Conservation (phyloP, 2,888 invertebrate species). For the Nephrotoma guestfalica region DNA sequence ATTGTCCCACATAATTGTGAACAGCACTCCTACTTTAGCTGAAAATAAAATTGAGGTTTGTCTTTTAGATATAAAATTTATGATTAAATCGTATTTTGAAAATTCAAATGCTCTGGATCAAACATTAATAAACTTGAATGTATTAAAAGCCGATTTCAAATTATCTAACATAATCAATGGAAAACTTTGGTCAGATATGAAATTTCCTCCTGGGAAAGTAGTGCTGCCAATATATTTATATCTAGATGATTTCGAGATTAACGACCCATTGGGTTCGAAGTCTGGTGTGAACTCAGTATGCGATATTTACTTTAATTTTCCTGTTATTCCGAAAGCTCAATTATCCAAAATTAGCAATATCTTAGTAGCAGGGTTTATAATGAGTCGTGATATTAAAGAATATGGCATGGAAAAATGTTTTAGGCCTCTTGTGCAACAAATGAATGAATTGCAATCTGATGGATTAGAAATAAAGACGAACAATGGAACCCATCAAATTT, state of each 20-base stretch:
- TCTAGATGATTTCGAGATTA: background rate
- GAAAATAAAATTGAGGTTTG: background rate
- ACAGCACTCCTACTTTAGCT: background rate
- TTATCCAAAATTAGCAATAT: background rate
- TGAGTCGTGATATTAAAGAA: background rate
- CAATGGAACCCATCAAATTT: background rate
- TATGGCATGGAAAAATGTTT: background rate
- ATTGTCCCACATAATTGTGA: background rate
- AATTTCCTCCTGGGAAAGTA: background rate
- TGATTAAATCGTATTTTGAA: background rate
- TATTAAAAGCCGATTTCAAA: background rate
- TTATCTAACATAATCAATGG: background rate
- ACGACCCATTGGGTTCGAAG: background rate
- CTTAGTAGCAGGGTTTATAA: background rate
- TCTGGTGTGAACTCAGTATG: background rate
- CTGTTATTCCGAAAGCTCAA: background rate
- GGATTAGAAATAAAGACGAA: background rate
- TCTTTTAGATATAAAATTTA: background rate
- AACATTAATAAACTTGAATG: background rate
- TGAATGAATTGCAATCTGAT: background rate
- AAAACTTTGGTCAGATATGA: background rate
- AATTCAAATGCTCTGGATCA: background rate
- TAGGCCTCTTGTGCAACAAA: background rate
- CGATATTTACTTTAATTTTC: background rate
- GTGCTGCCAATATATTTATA: background rate